Base-by-base conservation (phyloP, 2,113 vertebrate species). In the Perccottus glenii region DNA sequence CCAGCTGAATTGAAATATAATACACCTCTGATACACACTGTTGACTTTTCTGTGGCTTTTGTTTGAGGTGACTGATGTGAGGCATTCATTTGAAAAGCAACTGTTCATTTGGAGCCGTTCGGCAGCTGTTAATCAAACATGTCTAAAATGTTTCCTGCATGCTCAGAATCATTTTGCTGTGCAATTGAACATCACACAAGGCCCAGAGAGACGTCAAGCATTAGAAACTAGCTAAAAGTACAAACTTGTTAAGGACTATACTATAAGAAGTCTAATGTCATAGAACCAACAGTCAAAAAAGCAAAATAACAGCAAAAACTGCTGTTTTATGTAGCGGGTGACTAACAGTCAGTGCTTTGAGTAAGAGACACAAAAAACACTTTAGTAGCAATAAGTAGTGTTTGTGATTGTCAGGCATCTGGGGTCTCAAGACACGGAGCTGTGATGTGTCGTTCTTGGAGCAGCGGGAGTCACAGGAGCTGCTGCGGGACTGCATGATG, bases 371-470 rank as follows among this genome's bases (percentile, higher is more conserved):
- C 42, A 59, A 68, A 52, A 65, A 75, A 45, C 53, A 5, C 38
- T 38, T 55, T 27, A 59, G 36, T 51, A 35, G 45, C n/a, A 43
- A 33, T 11, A 19, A 49, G 9, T 55, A 3, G 46, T n/a, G 46
- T 43, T 11, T 14, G 62, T 38, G n/a, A 10, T 64, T 27, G 38
- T 44, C 11, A 9, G 19, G 36, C 9, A 12, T 43, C 14, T 42
- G 8, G 3, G 52, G 2, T 12, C 64, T 91, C 61, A 86, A 2
- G 85, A 91, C 52, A 91, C 27, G 0, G 85, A 78, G 77, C 91
- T n/a, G n/a, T n/a, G n/a, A 91, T 86, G 85, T 90, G 73, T 85
- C 64, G 11, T 90, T 93, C 76, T 92, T 93, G 0, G 88, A 89
- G 72, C 64, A 52, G 58, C 9, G 69, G 62, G 89, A 90, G 69